Conservation (phyloP, 2,888 invertebrate genomes). For the Colostygia pectinataria region DNA sequence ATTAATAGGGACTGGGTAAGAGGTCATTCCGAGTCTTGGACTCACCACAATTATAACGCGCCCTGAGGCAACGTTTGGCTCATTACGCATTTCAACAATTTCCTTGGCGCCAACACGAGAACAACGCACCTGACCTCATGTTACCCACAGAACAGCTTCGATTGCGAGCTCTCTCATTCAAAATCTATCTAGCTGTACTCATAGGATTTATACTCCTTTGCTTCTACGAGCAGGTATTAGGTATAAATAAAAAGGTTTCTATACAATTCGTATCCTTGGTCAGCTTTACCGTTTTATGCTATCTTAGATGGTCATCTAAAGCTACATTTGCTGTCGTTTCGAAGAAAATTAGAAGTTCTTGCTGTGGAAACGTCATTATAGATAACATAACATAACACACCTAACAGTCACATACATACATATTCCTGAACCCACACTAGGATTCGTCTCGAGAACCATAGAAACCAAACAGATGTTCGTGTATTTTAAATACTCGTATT, state of each 20-base stretch:
- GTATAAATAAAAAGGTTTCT: too few relatives aligned
- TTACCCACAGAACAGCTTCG: background rate
- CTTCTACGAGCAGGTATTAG: background rate
- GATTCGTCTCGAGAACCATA: too few relatives aligned
- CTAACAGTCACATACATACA: too few relatives aligned
- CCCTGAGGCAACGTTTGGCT: slow-evolving; percentile 54
- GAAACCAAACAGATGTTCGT: too few relatives aligned
- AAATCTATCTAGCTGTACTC: background rate
- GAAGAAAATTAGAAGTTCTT: too few relatives aligned
- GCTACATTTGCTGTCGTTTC: too few relatives aligned
- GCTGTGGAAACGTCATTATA: too few relatives aligned
- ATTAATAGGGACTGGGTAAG: slow-evolving; percentile 25
- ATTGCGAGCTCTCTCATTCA: slow-evolving; percentile 10
- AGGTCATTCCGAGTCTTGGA: slow-evolving; percentile 23
- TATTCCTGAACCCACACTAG: too few relatives aligned
- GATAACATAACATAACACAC: too few relatives aligned
- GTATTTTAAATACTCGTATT: too few relatives aligned
- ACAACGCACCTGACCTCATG: slow-evolving; percentile 25
- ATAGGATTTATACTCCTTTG: too few relatives aligned
- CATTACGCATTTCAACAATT: slow-evolving; percentile 44
- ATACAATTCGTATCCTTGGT: background rate
- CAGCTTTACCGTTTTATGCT: background rate
- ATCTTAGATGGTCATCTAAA: too few relatives aligned
- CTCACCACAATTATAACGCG: slow-evolving; percentile 61
- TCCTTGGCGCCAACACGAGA: slow-evolving; percentile 26